Base-by-base conservation (phyloP, 2,113 vertebrate species). In the Psilopsiagon aurifrons region DNA sequence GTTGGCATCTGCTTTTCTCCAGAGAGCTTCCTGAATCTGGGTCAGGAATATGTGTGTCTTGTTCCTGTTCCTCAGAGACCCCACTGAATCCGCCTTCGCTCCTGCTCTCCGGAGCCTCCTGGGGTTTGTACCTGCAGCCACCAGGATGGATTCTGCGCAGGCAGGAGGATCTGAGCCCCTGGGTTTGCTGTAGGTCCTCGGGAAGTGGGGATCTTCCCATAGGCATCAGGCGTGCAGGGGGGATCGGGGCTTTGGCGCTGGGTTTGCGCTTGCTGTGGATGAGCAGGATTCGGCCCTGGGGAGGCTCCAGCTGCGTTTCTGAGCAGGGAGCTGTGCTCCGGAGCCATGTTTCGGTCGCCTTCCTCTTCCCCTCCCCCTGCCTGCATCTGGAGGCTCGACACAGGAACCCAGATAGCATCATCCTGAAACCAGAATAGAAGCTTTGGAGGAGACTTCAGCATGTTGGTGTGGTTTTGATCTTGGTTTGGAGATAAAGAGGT, bases 351-450 rank as follows among this genome's bases (percentile, higher is more conserved):
- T 93, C 1, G 15, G 63, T 12, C 0, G 0, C 86, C 27, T 92
- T 94, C 88, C 88, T 90, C 86, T 90, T 90, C 91, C 88, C 86
- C 83, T 86, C 90, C 88, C 91, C 87, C 92, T 83, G 86, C 68
- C 71, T 90, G 37, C 86, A 94, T 88, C 92, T 95, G 96, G 90
- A 95, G 93, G 57, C 83, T 89, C 74, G 4, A 69, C 83, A 94
- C 94, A 95, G 96, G 96, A 96, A 95, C 95, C 91, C 93, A 94
- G 95, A 95, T 95, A 96, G 90, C 95, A 97, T 96, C 96, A 95
- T 95, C 96, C 94, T 92, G 95, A 96, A 95, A 96, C 96, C 96
- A 96, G 95, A 97, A 95, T 78, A 95, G 95, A 96, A 95, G 96
- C 93, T 94, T 75, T 94, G 93, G 95, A 95, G 93, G 83, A 84